Conservation (phyloP, 2,888 invertebrate genomes). For the Flexamia atlantica region DNA sequence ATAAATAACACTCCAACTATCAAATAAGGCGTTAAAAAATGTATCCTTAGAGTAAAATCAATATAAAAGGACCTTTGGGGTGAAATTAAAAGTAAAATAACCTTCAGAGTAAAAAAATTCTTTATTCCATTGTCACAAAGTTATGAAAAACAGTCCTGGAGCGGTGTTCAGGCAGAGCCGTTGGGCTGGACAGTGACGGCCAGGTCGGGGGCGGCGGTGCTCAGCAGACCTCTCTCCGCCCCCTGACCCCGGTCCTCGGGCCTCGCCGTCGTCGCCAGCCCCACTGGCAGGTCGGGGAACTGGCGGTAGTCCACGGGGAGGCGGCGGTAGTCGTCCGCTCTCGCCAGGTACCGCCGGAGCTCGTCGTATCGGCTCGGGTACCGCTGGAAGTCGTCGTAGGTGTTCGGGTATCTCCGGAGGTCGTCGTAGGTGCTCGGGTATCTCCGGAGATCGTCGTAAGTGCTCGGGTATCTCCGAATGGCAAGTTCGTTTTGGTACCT, state of each 20-base stretch:
- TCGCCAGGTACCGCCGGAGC: not conserved
- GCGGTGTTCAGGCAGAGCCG: not conserved
- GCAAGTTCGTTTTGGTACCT: too few relatives aligned
- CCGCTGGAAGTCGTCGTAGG: slow-evolving; percentile 13
- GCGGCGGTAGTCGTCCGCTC: not conserved
- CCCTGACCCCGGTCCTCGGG: not conserved
- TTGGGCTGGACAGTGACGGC: slow-evolving; percentile 27
- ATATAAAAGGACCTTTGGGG: too few relatives aligned
- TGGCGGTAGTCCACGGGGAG: slow-evolving; percentile 14
- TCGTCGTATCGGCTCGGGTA: slow-evolving; percentile 32
- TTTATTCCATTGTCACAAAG: too few relatives aligned
- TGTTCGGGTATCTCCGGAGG: slow-evolving; percentile 12
- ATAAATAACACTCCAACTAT: too few relatives aligned
- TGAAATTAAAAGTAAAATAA: not conserved
- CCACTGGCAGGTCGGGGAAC: slow-evolving; percentile 9
- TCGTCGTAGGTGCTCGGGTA: slow-evolving; percentile 18
- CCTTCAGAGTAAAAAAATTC: too few relatives aligned
- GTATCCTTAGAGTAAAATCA: too few relatives aligned
- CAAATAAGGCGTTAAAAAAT: too few relatives aligned
- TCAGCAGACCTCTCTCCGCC: not conserved
- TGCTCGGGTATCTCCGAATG: slow-evolving; percentile 12
- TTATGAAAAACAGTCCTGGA: too few relatives aligned
- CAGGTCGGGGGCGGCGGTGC: slow-evolving; percentile 2
- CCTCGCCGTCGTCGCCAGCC: slow-evolving; percentile 10
- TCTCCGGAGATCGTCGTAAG: slow-evolving; percentile 29